Evolutionary conservation across 2,797 vertebrate species (phyloP).

Genomic region (Glyptemys insculpta): DNA sequence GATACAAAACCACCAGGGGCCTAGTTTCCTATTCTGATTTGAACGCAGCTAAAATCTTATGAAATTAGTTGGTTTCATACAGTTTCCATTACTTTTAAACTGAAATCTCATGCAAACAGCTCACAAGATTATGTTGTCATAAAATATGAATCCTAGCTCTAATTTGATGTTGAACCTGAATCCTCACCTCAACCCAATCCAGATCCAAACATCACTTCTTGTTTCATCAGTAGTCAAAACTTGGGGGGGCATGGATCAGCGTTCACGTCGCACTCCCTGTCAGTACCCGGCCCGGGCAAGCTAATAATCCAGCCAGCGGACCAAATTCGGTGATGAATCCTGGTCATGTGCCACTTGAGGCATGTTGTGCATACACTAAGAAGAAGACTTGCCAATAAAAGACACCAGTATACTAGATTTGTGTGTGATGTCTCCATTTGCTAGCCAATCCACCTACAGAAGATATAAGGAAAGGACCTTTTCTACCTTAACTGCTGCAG

Average conservation of each 20-base stretch:
- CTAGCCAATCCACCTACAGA: not conserved
- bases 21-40: not conserved
- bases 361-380: no score
- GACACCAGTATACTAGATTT: not conserved
- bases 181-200: not conserved
- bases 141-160: conserved; percentile 3
- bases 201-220: not conserved
- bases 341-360: no score
- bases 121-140: not conserved
- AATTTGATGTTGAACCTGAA: conserved; percentile 20
- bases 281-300: no score
- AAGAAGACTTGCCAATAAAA: not conserved
- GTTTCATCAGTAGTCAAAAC: not conserved
- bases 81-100: not conserved
- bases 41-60: not conserved
- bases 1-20: not conserved
- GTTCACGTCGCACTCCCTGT: no score
- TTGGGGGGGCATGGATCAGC: not conserved
- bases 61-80: not conserved
- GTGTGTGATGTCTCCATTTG: not conserved
- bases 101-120: not conserved
- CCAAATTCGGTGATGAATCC: no score
- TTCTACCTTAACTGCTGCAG: not conserved
- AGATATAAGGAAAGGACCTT: not conserved
- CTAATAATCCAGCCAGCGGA: no score